phyloP scores from a whole-genome alignment of 2,797 vertebrate species.

The Allobates femoralis region DNA sequence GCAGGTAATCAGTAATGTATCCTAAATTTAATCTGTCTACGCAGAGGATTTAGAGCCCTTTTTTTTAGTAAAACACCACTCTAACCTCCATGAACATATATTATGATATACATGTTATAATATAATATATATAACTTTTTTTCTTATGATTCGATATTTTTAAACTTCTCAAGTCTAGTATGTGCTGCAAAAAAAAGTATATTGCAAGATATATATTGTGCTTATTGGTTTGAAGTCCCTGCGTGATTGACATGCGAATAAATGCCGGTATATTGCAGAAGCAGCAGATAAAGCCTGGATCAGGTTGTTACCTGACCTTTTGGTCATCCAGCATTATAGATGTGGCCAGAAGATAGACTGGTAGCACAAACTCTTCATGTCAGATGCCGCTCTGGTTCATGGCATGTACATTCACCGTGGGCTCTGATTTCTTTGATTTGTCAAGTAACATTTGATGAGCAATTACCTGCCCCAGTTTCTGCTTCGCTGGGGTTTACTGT shows the following conservation, averaged over 20 bases:
- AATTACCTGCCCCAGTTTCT: conserved; percentile 26
- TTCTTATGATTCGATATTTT: no score
- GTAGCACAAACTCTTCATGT: conserved; percentile 23
- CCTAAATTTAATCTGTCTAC: no score
- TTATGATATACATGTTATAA: no score
- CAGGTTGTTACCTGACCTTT: conserved; percentile 2
- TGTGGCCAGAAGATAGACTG: conserved; percentile 17
- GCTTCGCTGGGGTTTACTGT: background rate
- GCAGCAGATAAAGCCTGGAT: background rate
- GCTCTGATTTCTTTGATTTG: conserved; percentile 32
- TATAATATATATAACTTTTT: no score
- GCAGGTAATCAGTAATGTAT: no score
- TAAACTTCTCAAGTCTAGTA: no score
- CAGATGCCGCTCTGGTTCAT: conserved; percentile 41
- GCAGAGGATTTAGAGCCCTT: no score
- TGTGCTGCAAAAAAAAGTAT: no score
- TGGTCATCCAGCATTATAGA: background rate
- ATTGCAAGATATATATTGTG: background rate
- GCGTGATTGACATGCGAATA: background rate
- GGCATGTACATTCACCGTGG: conserved; percentile 12
- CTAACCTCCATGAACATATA: no score
- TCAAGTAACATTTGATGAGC: conserved; percentile 21
- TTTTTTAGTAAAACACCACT: no score
- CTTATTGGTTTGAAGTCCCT: background rate
- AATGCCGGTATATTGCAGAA: background rate